Evolutionary conservation across 1,140 invertebrate species (phyloP), one percentile per base, ranked within the genome.

Genomic region (Oedothorax gibbosus): DNA sequence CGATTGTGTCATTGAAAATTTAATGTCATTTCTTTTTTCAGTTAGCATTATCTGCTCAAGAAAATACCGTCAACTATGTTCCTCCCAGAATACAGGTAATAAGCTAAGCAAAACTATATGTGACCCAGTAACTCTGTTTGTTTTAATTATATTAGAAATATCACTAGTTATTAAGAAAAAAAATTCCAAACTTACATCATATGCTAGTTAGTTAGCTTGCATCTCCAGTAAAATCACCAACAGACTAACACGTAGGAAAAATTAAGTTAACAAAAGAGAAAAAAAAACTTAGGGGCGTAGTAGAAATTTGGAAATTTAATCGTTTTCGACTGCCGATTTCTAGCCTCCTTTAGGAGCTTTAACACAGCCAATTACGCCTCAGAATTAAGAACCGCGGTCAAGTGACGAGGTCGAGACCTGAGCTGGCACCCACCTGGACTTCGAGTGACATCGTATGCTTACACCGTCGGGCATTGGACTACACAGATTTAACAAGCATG

Each of bases 61-160:
- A 65, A 60, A 81, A 81, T 18, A 81, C 49, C 50, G 69, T 69
- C 49, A 81, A 81, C 20, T 81, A 81, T 20, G 53, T 71, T 57
- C 78, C 78, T 10, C 50, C 65, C 8, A 69, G 78, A 71, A 81
- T 81, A 60, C 78, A 81, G 66, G 78, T 81, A 71, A 77, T n/a
- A 66, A 50, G 35, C 35, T 35, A 35, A 35, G 35, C 35, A 35
- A 35, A 35, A 35, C 35, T 2, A 35, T 35, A 35, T 35, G 35
- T 35, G 35, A 35, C 1, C 35, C 1, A 35, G 5, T 5, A 35
- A 35, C n/a, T n/a, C n/a, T n/a, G n/a, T 35, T 35, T 35, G 5
- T 5, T n/a, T 65, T 20, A 65, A 20, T 65, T 65, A 65, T 65
- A 6, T n/a, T 10, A 65, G 14, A 6, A 65, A 65, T 65, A 65